phyloP scores from a whole-genome alignment of 1,140 invertebrate genomes.

The Neocloeon triangulifer region DNA sequence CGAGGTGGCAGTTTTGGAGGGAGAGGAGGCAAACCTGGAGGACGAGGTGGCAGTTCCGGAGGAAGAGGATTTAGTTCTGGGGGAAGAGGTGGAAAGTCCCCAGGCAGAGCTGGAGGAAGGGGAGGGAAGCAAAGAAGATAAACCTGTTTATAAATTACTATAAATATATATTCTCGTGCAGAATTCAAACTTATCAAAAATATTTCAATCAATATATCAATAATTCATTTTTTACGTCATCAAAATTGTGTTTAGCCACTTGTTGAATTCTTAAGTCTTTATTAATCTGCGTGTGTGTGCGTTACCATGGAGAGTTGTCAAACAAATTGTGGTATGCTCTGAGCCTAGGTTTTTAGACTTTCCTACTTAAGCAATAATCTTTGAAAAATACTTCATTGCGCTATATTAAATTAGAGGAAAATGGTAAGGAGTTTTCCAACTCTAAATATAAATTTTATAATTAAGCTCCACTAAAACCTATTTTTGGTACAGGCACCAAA shows the following conservation, averaged over 20 bases:
- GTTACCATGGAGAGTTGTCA: no score
- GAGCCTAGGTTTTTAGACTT: no score
- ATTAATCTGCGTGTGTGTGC: no score
- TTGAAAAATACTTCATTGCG: no score
- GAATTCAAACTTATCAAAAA: neutral
- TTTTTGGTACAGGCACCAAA: constrained; percentile 10
- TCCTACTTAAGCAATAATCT: no score
- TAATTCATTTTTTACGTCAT: neutral
- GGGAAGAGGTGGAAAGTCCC: neutral
- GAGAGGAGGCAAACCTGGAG: neutral
- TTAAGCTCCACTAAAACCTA: no score
- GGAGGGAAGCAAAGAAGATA: neutral
- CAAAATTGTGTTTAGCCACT: neutral
- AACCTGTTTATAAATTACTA: neutral
- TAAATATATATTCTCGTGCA: neutral
- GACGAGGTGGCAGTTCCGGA: neutral
- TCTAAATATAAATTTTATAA: no score
- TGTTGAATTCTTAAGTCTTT: no score
- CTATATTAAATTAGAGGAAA: no score
- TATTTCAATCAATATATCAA: neutral
- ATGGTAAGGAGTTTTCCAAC: no score
- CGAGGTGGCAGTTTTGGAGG: neutral
- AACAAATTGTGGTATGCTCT: no score
- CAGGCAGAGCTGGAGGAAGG: neutral
- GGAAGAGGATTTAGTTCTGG: neutral